Conservation (phyloP, 2,113 vertebrate genomes). For the Poeciliopsis retropinna region DNA sequence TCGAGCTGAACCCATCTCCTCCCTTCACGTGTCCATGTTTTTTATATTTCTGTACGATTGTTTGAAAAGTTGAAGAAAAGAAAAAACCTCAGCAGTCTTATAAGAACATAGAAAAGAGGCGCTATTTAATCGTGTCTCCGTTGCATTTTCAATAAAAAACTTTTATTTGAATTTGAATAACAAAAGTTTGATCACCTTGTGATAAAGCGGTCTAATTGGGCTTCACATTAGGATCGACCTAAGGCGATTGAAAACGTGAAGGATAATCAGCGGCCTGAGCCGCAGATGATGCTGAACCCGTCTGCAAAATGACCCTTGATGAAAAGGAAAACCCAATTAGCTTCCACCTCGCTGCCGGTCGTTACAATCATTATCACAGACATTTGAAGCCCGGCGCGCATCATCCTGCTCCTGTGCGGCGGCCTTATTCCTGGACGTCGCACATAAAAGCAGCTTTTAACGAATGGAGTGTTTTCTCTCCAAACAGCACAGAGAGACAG, state of each 20-base stretch:
- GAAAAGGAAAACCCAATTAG: neutral
- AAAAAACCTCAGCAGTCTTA: no score
- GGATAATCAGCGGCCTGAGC: neutral
- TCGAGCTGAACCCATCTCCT: no score
- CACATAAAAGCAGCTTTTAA: conserved; percentile 41
- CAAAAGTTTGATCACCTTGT: neutral
- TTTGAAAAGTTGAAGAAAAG: no score
- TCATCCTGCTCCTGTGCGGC: neutral
- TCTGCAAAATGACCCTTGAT: neutral
- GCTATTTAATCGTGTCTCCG: no score
- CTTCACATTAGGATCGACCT: neutral
- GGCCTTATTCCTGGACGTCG: neutral
- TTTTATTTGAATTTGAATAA: no score
- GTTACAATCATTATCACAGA: conserved; percentile 2
- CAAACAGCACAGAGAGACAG: neutral
- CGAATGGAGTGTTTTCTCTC: neutral
- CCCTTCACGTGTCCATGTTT: no score
- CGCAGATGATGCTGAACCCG: neutral
- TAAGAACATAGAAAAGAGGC: no score
- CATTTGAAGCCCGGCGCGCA: neutral
- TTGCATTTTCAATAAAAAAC: no score
- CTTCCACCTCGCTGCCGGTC: neutral
- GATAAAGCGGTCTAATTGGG: neutral
- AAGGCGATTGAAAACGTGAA: neutral
- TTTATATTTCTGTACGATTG: no score